phyloP scores from a whole-genome alignment of 2,888 invertebrate species.

The Melolontha melolontha region DNA sequence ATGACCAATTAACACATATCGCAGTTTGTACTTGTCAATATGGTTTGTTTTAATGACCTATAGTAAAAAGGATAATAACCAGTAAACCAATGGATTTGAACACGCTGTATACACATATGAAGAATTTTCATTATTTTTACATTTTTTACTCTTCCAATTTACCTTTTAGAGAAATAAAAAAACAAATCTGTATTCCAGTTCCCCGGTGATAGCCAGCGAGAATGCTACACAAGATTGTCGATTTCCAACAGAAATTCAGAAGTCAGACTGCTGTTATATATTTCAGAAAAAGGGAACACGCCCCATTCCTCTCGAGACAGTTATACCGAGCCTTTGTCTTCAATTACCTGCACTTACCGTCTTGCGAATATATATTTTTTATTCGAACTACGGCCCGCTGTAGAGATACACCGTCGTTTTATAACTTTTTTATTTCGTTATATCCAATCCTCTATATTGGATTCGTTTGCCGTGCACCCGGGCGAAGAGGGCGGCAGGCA shows the following conservation, averaged over 20 bases:
- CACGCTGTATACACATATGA: too few species aligned
- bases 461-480: constrained; percentile 40
- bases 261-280: constrained; percentile 11
- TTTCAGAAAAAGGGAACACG: constrained; percentile 14
- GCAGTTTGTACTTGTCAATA: too few species aligned
- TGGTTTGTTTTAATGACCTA: too few species aligned
- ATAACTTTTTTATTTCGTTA: constrained; percentile 55
- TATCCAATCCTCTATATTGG: constrained; percentile 54
- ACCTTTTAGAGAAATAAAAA: constrained; percentile 9
- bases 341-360: constrained; percentile 51
- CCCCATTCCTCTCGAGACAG: constrained; percentile 24
- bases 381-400: constrained; percentile 45
- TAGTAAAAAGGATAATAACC: too few species aligned
- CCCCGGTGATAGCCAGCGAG: neutral
- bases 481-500: constrained; percentile 13
- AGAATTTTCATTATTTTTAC: neutral
- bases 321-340: constrained; percentile 48
- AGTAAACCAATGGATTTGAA: too few species aligned
- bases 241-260: constrained; percentile 7
- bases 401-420: constrained; percentile 49
- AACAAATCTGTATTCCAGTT: constrained; percentile 7
- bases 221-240: constrained; percentile 8
- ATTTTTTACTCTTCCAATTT: neutral
- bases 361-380: constrained; percentile 51
- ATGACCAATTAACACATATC: too few species aligned